Percentiles rank a stretch among this genome's conserved stretches.
Conservation (phyloP, 1,140 invertebrate species). For the Plodia interpunctella region DNA sequence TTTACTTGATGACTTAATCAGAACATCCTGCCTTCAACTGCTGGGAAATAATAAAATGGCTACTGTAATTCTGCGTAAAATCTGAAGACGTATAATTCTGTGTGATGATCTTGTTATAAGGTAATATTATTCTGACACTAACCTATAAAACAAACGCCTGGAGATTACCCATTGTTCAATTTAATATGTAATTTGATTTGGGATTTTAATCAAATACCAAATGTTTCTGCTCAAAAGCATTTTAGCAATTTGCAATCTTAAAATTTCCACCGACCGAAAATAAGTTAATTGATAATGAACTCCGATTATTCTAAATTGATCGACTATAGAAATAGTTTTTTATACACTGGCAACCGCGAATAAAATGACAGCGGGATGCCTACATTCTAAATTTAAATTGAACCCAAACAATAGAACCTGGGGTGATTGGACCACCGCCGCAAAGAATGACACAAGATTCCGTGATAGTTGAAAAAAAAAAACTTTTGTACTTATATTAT, state of each 20-base stretch:
- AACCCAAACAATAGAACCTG: constrained; percentile 56
- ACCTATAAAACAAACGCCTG: neutral
- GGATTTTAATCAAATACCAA: no score
- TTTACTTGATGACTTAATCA: constrained; percentile 45
- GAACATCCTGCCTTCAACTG: constrained; percentile 20
- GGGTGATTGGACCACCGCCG: constrained; percentile 55
- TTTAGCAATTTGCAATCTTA: no score
- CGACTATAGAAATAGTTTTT: constrained; percentile 34
- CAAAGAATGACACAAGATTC: constrained; percentile 54
- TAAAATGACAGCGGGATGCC: constrained; percentile 61
- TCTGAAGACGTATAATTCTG: neutral
- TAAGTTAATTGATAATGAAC: neutral
- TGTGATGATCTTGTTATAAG: neutral
- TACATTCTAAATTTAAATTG: constrained; percentile 60
- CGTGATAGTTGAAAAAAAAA: constrained; percentile 40
- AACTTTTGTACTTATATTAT: constrained; percentile 29
- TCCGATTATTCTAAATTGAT: neutral
- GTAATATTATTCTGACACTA: neutral
- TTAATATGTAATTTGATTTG: no score
- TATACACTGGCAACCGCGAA: constrained; percentile 60
- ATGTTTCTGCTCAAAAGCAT: no score
- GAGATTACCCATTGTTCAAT: no score
- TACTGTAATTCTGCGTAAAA: neutral
- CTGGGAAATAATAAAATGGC: constrained; percentile 3
- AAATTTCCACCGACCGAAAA: neutral